Conservation (phyloP, 2,113 vertebrate species). For the Oryzias celebensis region DNA sequence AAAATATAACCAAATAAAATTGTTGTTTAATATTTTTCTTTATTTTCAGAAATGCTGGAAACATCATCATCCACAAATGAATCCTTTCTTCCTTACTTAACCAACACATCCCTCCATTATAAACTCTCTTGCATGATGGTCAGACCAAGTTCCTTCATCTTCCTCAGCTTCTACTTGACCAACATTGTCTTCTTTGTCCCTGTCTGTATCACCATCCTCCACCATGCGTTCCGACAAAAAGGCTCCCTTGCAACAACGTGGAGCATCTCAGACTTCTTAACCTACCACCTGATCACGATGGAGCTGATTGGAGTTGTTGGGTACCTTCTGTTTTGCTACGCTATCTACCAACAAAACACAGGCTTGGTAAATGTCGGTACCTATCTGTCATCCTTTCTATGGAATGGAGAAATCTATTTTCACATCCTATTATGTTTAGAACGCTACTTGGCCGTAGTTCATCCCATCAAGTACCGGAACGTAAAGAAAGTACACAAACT, state of each 20-base stretch:
- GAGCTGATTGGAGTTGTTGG: background rate
- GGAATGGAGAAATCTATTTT: background rate
- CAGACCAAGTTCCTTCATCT: background rate
- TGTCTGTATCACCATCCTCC: background rate
- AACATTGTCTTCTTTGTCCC: background rate
- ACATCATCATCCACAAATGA: background rate
- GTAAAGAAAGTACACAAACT: background rate
- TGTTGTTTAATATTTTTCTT: background rate
- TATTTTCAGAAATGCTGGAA: background rate
- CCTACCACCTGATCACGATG: background rate
- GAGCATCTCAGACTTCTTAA: background rate
- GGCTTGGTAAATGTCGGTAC: background rate
- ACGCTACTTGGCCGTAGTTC: slow-evolving; percentile 7
- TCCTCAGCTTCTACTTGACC: background rate
- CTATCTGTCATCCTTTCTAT: background rate
- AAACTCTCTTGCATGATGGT: background rate
- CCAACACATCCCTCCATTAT: too few relatives aligned
- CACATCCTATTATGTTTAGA: slow-evolving; percentile 4
- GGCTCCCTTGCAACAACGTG: too few relatives aligned
- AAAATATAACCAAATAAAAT: too few relatives aligned
- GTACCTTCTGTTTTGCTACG: too few relatives aligned
- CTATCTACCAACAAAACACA: background rate
- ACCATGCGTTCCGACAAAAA: background rate
- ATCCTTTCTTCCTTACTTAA: too few relatives aligned
- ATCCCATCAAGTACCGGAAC: background rate